These are phyloP conservation scores for Cyanoramphus novaezelandiae DNA, from an alignment of 2,113 vertebrate species.

Conservation along the genomic window DNA sequence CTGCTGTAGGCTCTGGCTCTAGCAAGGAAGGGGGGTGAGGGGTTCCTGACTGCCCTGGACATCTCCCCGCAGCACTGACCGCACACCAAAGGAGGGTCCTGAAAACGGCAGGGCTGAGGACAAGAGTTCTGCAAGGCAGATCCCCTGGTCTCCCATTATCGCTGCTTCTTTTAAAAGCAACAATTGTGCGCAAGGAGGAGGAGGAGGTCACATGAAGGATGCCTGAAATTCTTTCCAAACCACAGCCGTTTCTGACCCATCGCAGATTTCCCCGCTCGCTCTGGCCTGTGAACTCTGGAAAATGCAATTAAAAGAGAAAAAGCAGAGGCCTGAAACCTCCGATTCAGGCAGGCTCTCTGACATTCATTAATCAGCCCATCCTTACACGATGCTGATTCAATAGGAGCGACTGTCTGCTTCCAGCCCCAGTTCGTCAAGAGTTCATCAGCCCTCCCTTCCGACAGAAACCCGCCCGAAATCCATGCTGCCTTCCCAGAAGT, in stretches of 20 bases:
- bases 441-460: conserved; percentile 46
- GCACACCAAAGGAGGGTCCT: background rate
- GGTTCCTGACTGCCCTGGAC: background rate
- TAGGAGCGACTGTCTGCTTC: conserved; percentile 44
- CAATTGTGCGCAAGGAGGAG: conserved; percentile 55
- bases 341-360: conserved; percentile 6
- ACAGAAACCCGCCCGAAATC: background rate
- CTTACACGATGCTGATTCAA: conserved; percentile 42
- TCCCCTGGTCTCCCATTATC: conserved; percentile 43
- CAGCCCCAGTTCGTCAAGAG: conserved; percentile 42
- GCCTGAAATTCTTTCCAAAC: conserved; percentile 77
- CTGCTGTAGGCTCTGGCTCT: background rate
- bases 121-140: conserved; percentile 21
- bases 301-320: conserved; percentile 63
- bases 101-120: background rate
- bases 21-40: accelerated
- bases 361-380: conserved; percentile 49
- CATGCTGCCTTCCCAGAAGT: background rate
- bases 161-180: conserved; percentile 51
- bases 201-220: conserved; percentile 65
- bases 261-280: conserved; percentile 51
- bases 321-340: conserved; percentile 42
- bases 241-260: conserved; percentile 62
- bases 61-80: background rate
- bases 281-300: conserved; percentile 54